Base-by-base conservation (phyloP, 2,113 vertebrate genomes). In the Cygnus buccinator region DNA sequence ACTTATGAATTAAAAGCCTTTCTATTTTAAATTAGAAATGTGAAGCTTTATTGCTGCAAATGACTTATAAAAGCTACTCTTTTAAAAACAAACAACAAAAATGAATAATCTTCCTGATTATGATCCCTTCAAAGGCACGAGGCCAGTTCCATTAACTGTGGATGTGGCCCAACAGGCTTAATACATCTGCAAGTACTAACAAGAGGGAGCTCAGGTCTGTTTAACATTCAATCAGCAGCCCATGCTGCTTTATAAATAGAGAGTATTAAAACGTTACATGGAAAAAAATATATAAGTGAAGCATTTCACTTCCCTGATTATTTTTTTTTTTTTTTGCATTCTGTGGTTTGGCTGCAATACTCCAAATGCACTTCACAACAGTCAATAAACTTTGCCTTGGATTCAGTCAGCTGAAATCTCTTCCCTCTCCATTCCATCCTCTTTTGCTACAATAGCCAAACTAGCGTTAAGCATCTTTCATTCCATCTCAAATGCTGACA, bases 1-100 rank as follows among this genome's bases (percentile, higher is more conserved):
- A 80, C 46, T 80, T 46, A 44, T 55, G 84, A 94, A 96, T 94
- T 96, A 96, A 97, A 96, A 96, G 96, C 78, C 78, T 79, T 96
- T 96, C 84, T 63, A 91, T 94, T 95, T 78, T 84, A 82, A 96
- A 96, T 91, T 65, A 94, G 84, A 86, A 84, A 88, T 72, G 72
- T 39, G 77, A 92, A 83, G 66, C 37, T 89, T 94, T 94, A 79
- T 79, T 65, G 52, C 82, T 88, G 75, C 63, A 93, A 95, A 94
- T 72, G 29, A 93, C 71, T 95, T 87, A 83, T 33, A 96, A 89
- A 85, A 77, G 89, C 87, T 62, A 78, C 61, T 80, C 87, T 95
- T 84, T 88, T 62, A 87, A 82, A 97, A 94, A 90, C 86, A 84
- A 94, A 84, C 88, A 87, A 89, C 68, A 87, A 78, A 73, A 88